Percentiles rank a stretch among this genome's conserved stretches.
Conservation (phyloP, 2,888 invertebrate species). For the Lathronympha strigana region DNA sequence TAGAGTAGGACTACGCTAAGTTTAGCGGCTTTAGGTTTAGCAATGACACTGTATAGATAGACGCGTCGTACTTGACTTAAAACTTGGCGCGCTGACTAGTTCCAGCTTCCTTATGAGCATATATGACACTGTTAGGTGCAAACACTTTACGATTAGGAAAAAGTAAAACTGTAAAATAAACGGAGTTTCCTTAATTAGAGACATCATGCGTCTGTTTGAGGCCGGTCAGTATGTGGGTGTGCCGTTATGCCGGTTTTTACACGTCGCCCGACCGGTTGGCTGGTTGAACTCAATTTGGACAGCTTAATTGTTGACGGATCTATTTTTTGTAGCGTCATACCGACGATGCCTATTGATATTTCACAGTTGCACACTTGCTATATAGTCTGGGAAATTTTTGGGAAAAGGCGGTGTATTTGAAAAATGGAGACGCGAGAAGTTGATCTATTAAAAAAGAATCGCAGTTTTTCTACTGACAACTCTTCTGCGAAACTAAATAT, state of each 20-base stretch:
- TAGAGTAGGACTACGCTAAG: no score
- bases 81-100: no score
- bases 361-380: no score
- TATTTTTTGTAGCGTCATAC: conserved; percentile 16
- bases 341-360: neutral
- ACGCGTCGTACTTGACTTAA: no score
- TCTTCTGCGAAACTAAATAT: no score
- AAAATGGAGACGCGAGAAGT: no score
- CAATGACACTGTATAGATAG: no score
- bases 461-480: no score
- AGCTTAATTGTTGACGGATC: conserved; percentile 22
- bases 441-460: no score
- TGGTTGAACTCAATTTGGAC: conserved; percentile 37
- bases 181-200: conserved; percentile 25
- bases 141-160: neutral
- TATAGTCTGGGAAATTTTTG: no score
- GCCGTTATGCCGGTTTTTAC: conserved; percentile 41
- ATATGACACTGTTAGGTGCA: neutral
- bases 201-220: conserved; percentile 24
- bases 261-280: conserved; percentile 19
- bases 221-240: conserved; percentile 39
- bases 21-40: no score
- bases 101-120: neutral
- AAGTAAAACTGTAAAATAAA: conserved; percentile 6
- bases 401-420: no score